Evolutionary conservation across 64 coral and sea anemone species (phyloP), one percentile per base, ranked within the genome.

Genomic region (Montipora capricornis): DNA sequence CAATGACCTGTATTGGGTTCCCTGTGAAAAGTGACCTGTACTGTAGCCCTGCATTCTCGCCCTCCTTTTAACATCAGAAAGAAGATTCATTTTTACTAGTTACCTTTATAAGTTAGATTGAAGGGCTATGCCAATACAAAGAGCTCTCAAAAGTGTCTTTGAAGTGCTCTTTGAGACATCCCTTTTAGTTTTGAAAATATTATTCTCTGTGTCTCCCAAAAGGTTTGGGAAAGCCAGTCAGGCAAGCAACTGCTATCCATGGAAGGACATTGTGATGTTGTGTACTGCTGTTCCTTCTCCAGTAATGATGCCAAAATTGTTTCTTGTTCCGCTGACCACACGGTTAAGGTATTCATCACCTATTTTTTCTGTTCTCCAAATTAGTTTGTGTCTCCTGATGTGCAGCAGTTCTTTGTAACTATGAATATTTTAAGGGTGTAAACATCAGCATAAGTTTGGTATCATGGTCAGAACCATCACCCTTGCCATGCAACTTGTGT

Each of bases 211-310:
- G 12, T 8, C 6, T 84, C 76, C 9, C 12, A 74, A 13, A 22
- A 97, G 95, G 95, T 97, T 2, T 97, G 95, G 95, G 89, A 97
- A 16, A 91, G 95, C 70, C 82, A 69, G 59, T 97, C 95, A 70
- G 95, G 95, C 44, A 94, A 73, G 60, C 88, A 97, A 69, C 59
- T 96, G 4, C 68, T 96, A 5, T 62, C 44, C 11, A 87, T 99
- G 76, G 77, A 47, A 48, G 88, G 88, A 5, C 97, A 99, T 92
- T 70, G 75, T 55, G 94, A 99, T 87, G 94, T 85, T 12, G 97
- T 99, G 12, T 88, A 93, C 47, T 94, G 92, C 74, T 99, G 94
- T 76, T 16, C 88, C 11, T 99, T 99, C 60, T 94, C 95, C 50
- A 78, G 90, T 84, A 85, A 99, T 89, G 91, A 99, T 48, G 82